phyloP scores from a whole-genome alignment of 2,888 invertebrate genomes.

The Craniophora ligustri region DNA sequence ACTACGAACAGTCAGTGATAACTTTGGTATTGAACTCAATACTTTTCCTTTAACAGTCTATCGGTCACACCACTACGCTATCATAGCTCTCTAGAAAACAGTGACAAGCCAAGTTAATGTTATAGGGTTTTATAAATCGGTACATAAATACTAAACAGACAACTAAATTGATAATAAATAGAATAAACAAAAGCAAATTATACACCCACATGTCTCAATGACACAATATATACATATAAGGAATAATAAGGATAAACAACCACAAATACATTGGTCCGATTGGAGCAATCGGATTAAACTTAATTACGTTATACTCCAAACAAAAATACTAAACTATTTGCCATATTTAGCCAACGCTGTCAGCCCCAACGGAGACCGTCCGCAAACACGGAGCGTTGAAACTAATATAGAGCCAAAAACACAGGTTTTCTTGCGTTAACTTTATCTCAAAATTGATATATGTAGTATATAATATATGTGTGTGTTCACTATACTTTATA shows the following conservation, averaged over 20 bases:
- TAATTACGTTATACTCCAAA: conserved; percentile 40
- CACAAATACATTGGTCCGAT: conserved; percentile 19
- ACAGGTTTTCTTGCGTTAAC: neutral
- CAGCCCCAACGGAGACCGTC: conserved; percentile 5
- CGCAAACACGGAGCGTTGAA: conserved; percentile 1
- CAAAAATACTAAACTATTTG: conserved; percentile 39
- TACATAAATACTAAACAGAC: too few species aligned
- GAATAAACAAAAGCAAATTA: neutral
- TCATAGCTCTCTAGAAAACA: too few species aligned
- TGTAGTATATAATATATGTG: too few species aligned
- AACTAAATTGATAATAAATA: neutral
- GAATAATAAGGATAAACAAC: conserved; percentile 8
- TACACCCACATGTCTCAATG: conserved; percentile 1
- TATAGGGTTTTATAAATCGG: too few species aligned
- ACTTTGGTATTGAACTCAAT: too few species aligned
- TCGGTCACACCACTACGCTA: too few species aligned
- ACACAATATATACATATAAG: conserved; percentile 12
- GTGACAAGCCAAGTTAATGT: too few species aligned
- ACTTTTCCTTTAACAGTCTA: too few species aligned
- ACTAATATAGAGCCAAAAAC: neutral
- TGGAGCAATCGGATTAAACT: conserved; percentile 15
- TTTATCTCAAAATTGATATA: too few species aligned
- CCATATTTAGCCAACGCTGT: conserved; percentile 31
- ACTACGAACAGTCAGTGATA: too few species aligned
- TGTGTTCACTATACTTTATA: too few species aligned